These are phyloP conservation scores for Drosophila eohydei DNA, from an alignment of 2,888 invertebrate species.

Conservation along the genomic window DNA sequence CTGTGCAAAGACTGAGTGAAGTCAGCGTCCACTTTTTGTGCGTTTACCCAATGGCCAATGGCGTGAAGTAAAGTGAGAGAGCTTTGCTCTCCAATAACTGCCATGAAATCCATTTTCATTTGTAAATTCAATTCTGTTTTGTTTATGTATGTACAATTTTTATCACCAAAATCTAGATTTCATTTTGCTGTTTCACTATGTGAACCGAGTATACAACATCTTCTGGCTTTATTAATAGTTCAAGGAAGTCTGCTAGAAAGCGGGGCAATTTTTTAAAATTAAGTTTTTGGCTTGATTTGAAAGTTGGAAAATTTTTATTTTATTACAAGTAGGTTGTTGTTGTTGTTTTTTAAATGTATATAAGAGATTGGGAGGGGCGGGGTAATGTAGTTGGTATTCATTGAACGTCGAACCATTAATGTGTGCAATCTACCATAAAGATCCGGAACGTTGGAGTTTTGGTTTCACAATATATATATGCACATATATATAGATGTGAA, in stretches of 20 bases:
- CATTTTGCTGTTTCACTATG: not conserved
- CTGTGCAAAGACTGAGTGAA: not conserved
- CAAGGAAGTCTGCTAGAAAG: not conserved
- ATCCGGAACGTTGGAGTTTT: constrained; percentile 32
- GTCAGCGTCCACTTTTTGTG: not conserved
- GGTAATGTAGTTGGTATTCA: constrained; percentile 40
- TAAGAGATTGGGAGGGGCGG: not conserved
- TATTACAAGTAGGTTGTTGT: not conserved
- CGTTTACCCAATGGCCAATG: not conserved
- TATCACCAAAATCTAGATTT: not conserved
- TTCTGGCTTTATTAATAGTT: not conserved
- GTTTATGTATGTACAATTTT: not conserved
- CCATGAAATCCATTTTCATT: not conserved
- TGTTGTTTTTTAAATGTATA: not conserved
- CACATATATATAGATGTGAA: not conserved
- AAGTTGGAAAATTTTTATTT: not conserved
- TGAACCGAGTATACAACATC: constrained; percentile 1
- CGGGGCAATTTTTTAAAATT: not conserved
- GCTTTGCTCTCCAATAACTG: not conserved
- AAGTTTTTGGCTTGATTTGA: not conserved
- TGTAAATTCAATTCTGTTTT: not conserved
- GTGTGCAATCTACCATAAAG: constrained; percentile 80
- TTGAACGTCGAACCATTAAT: constrained; percentile 86
- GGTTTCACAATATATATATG: constrained; percentile 15
- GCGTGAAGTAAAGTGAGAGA: not conserved